These are phyloP conservation scores for Sinelater perroti DNA, from an alignment of 2,888 invertebrate species.

Conservation along the genomic window DNA sequence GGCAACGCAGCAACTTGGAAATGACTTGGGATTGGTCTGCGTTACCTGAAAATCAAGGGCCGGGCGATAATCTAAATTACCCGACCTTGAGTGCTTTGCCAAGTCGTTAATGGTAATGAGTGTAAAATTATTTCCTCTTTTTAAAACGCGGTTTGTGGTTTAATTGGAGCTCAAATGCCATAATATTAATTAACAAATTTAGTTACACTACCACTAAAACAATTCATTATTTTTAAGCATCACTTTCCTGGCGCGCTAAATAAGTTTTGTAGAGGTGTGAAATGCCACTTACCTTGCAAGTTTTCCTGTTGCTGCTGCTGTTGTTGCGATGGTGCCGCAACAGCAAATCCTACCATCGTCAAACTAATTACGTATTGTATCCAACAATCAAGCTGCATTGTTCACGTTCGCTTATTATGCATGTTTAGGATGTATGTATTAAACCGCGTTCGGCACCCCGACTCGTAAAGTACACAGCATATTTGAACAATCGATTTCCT, in stretches of 20 bases:
- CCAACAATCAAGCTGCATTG: constrained; percentile 46
- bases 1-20: background rate
- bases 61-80: background rate
- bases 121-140: too few species aligned
- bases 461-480: too few species aligned
- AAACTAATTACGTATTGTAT: constrained; percentile 45
- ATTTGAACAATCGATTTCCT: background rate
- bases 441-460: constrained; percentile 28
- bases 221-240: too few species aligned
- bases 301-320: constrained; percentile 37
- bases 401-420: constrained; percentile 36
- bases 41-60: background rate
- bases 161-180: too few species aligned
- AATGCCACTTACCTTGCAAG: constrained; percentile 41
- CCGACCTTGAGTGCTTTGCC: too few species aligned
- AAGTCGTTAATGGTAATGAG: too few species aligned
- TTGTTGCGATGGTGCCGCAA: constrained; percentile 38
- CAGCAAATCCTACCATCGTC: constrained; percentile 40
- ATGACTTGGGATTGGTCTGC: background rate
- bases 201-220: too few species aligned
- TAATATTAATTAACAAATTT: too few species aligned
- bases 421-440: constrained; percentile 29
- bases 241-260: too few species aligned
- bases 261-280: too few species aligned
- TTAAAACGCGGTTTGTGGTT: too few species aligned